Percentiles rank a stretch among this genome's conserved stretches.
phyloP scores from a whole-genome alignment of 2,888 invertebrate genomes.

The Volucella bombylans region DNA sequence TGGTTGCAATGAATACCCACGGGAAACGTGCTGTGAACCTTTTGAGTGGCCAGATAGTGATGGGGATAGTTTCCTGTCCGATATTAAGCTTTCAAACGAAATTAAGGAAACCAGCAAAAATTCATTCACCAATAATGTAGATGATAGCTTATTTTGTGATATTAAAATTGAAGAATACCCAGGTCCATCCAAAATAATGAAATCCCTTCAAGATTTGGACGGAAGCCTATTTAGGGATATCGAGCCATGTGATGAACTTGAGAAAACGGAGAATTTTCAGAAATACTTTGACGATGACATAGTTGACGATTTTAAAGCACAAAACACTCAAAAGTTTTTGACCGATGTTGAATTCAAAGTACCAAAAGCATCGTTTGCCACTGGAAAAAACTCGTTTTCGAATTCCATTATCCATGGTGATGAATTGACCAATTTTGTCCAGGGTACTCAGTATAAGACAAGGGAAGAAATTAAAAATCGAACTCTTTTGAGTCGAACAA shows the following conservation, averaged over 20 bases:
- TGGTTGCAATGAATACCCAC: not conserved
- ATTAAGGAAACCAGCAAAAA: slow-evolving; percentile 11
- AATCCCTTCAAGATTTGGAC: slow-evolving; percentile 64
- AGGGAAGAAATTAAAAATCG: slow-evolving; percentile 77
- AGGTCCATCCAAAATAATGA: not conserved
- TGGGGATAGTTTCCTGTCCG: slow-evolving; percentile 78
- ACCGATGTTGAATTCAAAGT: slow-evolving; percentile 78
- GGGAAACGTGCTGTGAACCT: slow-evolving; percentile 4
- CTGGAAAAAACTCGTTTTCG: slow-evolving; percentile 7
- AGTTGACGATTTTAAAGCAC: slow-evolving; percentile 72
- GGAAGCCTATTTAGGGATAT: slow-evolving; percentile 78
- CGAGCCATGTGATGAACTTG: slow-evolving; percentile 61
- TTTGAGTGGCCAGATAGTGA: slow-evolving; percentile 68
- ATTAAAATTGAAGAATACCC: slow-evolving; percentile 46
- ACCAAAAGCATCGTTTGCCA: slow-evolving; percentile 70
- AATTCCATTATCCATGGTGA: slow-evolving; percentile 40
- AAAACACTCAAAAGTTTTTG: slow-evolving; percentile 81
- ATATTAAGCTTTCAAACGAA: slow-evolving; percentile 75
- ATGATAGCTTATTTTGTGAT: slow-evolving; percentile 73
- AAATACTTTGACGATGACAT: slow-evolving; percentile 75
- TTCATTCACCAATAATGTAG: slow-evolving; percentile 48
- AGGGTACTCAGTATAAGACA: slow-evolving; percentile 80
- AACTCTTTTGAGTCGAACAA: slow-evolving; percentile 12
- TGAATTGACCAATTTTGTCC: slow-evolving; percentile 72
- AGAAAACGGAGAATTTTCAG: slow-evolving; percentile 42